Base-by-base conservation (phyloP, 2,113 vertebrate genomes). In the Stigmatopora argus region DNA sequence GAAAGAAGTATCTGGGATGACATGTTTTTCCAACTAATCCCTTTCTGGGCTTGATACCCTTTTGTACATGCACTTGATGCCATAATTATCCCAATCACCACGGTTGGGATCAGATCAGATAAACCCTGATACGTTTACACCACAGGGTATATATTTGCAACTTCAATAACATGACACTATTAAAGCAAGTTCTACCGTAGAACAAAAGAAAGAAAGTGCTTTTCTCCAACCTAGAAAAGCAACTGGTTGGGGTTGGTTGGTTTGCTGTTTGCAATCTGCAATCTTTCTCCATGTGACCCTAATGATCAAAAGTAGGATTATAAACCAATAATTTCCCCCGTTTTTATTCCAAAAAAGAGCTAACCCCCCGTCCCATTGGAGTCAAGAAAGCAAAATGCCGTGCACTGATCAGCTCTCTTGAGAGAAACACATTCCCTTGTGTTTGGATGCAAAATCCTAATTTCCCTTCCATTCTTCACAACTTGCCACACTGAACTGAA, bases 351-450 rank as follows among this genome's bases (percentile, higher is more conserved):
- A 83, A 89, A 90, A 89, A 90, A 45, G 89, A 23, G 84, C 85
- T 78, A 92, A 85, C 85, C 45, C 91, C 92, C 90, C 89, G 89
- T 92, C 90, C 91, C 93, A 64, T 87, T 90, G 91, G 93, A 92
- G 92, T 88, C 81, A 90, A 92, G 88, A 89, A 89, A 90, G 91
- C 91, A 90, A 91, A 91, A 81, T 92, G 85, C 82, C 80, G 90
- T 88, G 83, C 71, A 46, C 91, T 90, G 90, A 93, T 94, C 92
- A 90, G 82, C 90, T 92, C 90, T 94, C 94, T 87, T 86, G 89
- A 91, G 93, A 90, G 92, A 75, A 77, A 83, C 75, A 77, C 76
- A 84, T 89, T 88, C 68, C 73, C 67, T 31, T 55, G 60, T 80
- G 75, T 73, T 58, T 81, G 67, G 7, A 35, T 69, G 62, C 83